Evolutionary conservation across 2,113 vertebrate species (phyloP), one percentile per base, ranked within the genome.

Genomic region (Murina feae): DNA sequence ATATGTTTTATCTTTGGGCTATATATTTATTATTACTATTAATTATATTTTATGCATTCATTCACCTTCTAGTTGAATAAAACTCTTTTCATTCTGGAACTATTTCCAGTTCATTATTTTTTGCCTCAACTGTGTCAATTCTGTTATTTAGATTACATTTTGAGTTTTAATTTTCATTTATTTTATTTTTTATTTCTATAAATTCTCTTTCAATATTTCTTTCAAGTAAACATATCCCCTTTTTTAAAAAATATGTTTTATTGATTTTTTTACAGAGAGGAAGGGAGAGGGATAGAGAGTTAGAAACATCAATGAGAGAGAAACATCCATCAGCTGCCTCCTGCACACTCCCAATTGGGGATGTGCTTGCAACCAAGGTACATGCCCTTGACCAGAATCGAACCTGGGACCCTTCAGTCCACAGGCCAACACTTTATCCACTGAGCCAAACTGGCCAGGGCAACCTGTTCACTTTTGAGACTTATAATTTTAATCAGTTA

Each of bases 161-260:
- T 89, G 60, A 90, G 35, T 60, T 93, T 65, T 92, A 66, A 8
- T 76, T 78, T 91, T 82, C n/a, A 72, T n/a, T 91, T 81, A 47
- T 49, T 82, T 9, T 82, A 30, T 44, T 90, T 90, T 91, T 89
- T 5, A 71, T 58, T 71, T 88, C 6, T 60, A 9, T 23, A 80
- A 81, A 3, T 89, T 87, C 12, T 87, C 37, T 86, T 65, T 90
- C 37, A 84, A 87, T 79, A 28, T 53, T 81, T 55, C 13, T 89
- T 91, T 93, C 28, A 89, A 66, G 86, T 78, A 75, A 89, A n/a
- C n/a, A n/a, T n/a, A n/a, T n/a, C n/a, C n/a, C n/a, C n/a, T n/a
- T n/a, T n/a, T n/a, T n/a, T n/a, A n/a, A n/a, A n/a, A n/a, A n/a
- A n/a, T n/a, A n/a, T n/a, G n/a, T n/a, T n/a, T n/a, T n/a, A n/a